Evolutionary conservation across 2,797 vertebrate genomes (phyloP).

Genomic region (Macrochelys suwanniensis): DNA sequence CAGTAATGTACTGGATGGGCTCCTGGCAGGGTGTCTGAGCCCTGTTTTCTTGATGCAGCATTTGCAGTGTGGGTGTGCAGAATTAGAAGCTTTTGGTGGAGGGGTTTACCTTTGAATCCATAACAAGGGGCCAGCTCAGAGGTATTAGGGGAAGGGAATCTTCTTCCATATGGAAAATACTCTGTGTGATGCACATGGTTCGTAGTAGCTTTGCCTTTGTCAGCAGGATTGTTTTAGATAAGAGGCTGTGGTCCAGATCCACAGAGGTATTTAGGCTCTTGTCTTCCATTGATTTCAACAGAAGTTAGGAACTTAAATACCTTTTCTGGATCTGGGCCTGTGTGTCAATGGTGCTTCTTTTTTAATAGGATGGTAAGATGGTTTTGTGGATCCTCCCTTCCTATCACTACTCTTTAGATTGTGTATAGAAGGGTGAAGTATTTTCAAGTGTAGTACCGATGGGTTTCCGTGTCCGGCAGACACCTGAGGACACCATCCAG

Average conservation of each 20-base stretch:
- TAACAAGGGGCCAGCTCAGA: background rate
- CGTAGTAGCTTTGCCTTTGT: background rate
- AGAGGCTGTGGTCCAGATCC: background rate
- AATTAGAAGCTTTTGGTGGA: background rate
- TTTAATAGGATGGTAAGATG: background rate
- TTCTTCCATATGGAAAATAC: background rate
- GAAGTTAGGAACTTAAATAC: background rate
- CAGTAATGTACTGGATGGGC: background rate
- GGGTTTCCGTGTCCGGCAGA: too few species aligned
- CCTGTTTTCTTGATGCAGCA: background rate
- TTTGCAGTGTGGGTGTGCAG: background rate
- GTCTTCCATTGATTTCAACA: background rate
- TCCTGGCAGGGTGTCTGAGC: background rate
- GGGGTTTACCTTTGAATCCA: background rate
- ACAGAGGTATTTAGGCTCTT: background rate
- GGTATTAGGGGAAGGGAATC: background rate
- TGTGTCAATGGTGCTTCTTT: background rate
- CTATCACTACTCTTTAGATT: background rate
- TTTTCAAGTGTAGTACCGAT: background rate
- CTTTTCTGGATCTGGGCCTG: background rate
- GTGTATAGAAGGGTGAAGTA: background rate
- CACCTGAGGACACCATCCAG: too few species aligned
- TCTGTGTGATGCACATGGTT: background rate
- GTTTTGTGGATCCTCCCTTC: background rate
- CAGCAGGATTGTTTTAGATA: background rate